Evolutionary conservation across 2,113 vertebrate genomes (phyloP).

Genomic region (Cairina moschata): DNA sequence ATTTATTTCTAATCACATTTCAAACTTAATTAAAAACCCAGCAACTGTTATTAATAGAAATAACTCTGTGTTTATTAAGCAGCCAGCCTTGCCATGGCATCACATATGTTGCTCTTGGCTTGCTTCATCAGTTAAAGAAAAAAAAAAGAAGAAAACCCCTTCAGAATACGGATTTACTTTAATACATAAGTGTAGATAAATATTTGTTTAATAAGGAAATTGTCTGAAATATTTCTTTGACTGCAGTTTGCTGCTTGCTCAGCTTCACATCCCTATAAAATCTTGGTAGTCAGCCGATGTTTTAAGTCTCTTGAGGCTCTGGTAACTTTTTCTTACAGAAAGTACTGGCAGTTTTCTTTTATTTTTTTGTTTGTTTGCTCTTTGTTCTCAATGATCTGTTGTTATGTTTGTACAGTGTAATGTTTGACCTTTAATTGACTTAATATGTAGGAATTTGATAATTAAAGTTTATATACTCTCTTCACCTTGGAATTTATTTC

Average conservation of each 20-base stretch:
- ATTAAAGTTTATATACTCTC: not conserved
- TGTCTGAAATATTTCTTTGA: not conserved
- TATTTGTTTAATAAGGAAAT: not conserved
- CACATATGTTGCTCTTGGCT: not conserved
- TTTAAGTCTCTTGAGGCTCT: not conserved
- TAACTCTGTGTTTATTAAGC: not conserved
- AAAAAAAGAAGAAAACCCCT: fast-evolving
- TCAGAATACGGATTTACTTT: not conserved
- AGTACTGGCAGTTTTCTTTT: not conserved
- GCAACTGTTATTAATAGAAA: not conserved
- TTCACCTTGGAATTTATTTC: not conserved
- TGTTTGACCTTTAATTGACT: not conserved
- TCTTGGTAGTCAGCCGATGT: not conserved
- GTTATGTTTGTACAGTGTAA: not conserved
- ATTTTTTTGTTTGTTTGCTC: not conserved
- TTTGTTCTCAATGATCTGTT: not conserved
- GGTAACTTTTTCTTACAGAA: not conserved
- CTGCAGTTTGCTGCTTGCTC: not conserved
- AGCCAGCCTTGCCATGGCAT: not conserved
- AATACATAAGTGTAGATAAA: not conserved
- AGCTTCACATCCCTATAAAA: not conserved
- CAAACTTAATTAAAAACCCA: not conserved
- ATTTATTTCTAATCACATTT: not conserved
- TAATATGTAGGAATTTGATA: not conserved
- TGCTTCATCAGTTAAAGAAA: not conserved